These are phyloP conservation scores for Leistus spinibarbis DNA, from an alignment of 2,888 invertebrate genomes.

Conservation along the genomic window DNA sequence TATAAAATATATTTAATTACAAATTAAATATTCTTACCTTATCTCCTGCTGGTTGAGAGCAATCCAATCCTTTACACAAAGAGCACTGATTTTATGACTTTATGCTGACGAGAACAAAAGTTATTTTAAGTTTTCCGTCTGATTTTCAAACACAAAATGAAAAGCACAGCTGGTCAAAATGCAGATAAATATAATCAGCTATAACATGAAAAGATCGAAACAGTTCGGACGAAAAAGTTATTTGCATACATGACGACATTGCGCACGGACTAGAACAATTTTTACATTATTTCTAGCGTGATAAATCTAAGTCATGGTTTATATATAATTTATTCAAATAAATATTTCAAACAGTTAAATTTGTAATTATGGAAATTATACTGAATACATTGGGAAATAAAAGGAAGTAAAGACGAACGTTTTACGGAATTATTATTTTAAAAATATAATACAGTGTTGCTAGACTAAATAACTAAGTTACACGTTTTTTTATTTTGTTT, in stretches of 20 bases:
- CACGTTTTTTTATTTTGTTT: no score
- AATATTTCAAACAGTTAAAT: neutral
- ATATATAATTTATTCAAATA: neutral
- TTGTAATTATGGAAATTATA: neutral
- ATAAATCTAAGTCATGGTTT: neutral
- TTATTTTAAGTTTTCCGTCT: neutral
- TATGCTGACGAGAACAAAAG: neutral
- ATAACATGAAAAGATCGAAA: slow-evolving; percentile 7
- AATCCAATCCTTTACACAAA: neutral
- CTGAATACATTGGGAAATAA: neutral
- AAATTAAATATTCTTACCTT: neutral
- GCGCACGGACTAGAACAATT: neutral
- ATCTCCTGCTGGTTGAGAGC: neutral
- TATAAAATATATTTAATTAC: no score
- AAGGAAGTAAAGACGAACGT: no score
- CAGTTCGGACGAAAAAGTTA: slow-evolving; percentile 5
- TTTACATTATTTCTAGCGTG: neutral
- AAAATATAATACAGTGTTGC: neutral
- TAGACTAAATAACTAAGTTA: neutral
- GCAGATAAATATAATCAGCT: slow-evolving; percentile 30
- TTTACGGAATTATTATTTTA: neutral
- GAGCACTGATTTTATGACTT: neutral
- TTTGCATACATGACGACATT: neutral
- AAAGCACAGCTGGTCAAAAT: slow-evolving; percentile 9
- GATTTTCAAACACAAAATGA: slow-evolving; percentile 7